Evolutionary conservation across 2,113 vertebrate species (phyloP), one percentile per base, ranked within the genome.

Genomic region (Dascyllus trimaculatus): DNA sequence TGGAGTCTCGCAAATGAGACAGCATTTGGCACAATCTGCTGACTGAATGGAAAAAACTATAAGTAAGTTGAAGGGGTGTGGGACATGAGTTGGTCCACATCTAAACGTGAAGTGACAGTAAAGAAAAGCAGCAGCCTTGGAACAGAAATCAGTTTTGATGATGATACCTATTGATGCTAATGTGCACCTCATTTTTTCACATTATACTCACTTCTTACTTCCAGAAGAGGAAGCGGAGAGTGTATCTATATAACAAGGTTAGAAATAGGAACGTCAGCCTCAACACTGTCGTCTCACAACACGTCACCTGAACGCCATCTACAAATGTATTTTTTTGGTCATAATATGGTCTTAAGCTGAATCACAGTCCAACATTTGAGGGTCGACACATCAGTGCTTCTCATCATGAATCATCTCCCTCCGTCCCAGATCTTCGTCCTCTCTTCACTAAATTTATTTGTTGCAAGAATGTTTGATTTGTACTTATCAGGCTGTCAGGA

Each of bases 301-400:
- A 43, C 13, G 11, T 49, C 49, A 71, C 6, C 49, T 21, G 8
- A 35, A 58, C 21, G 9, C 63, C 9, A 13, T 51, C 49, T 25
- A 17, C 29, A 26, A 2, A 22, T 24, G 3, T 14, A 4, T 38
- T 43, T 43, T 14, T 43, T 43, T 15, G 26, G 71, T 57, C 43
- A 13, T 14, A 19, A 19, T 21, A 18, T 25, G 26, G 26, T 73
- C 63, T 85, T 17, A 46, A 75, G 64, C 71, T 54, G 52, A 70
- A 26, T 66, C 62, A 18, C 35, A 58, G 14, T 29, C 18, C 78
- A 65, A 78, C 68, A 75, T 84, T 73, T 78, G 58, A 75, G 63
- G 73, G 64, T 78, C 4, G 11, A 63, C 29, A 35, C 14, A 3
- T 52, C 51, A 46, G 29, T 13, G 75, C 58, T 46, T 65, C 61